A percentile compares a stretch with the other conserved stretches of the same genome.
These are phyloP conservation scores for Borostomias antarcticus DNA, from an alignment of 2,797 vertebrate species.

Conservation along the genomic window DNA sequence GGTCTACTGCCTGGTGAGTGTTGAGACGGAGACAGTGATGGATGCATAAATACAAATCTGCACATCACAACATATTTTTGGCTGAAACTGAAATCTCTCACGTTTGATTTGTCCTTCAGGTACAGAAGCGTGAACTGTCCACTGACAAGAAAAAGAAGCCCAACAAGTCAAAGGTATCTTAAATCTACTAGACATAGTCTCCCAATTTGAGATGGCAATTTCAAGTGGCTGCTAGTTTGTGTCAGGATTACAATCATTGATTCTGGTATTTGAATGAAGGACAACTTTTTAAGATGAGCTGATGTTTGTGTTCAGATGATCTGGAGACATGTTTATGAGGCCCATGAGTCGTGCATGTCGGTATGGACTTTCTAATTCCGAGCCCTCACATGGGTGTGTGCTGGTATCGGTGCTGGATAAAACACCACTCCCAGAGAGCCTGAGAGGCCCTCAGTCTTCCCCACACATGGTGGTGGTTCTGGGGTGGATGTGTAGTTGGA, in stretches of 20 bases:
- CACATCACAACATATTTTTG: too few relatives aligned
- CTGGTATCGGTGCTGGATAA: slow-evolving; percentile 25
- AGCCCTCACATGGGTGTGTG: slow-evolving; percentile 16
- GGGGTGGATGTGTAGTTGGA: neutral
- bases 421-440: neutral
- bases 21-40: neutral
- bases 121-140: slow-evolving; percentile 83
- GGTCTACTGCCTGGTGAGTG: slow-evolving; percentile 90
- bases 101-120: slow-evolving; percentile 67
- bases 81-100: neutral
- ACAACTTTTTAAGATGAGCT: slow-evolving; percentile 5
- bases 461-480: neutral
- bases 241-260: neutral
- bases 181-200: neutral
- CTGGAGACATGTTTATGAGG: slow-evolving; percentile 56
- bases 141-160: slow-evolving; percentile 91
- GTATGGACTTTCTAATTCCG: slow-evolving; percentile 55
- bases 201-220: too few relatives aligned
- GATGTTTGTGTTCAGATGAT: slow-evolving; percentile 48
- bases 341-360: slow-evolving; percentile 63
- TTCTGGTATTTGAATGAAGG: too few relatives aligned
- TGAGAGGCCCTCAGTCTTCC: neutral
- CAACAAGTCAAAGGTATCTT: slow-evolving; percentile 89
- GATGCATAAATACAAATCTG: too few relatives aligned
- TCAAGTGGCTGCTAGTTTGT: neutral